Conservation (phyloP, 2,888 invertebrate genomes). For the Acleris sparsana region DNA sequence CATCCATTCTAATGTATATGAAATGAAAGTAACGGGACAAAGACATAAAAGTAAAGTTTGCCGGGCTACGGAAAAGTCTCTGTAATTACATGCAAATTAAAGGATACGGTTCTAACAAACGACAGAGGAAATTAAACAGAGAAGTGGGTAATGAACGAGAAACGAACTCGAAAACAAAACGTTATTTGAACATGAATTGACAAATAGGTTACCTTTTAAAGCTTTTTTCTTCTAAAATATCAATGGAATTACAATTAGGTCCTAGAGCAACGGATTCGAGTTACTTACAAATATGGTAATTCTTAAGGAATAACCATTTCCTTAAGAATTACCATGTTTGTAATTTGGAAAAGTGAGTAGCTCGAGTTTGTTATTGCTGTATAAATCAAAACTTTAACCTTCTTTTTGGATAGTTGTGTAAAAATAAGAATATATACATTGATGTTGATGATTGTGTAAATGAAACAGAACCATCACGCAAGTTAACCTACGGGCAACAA, state of each 20-base stretch:
- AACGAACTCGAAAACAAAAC: constrained; percentile 40
- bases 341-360: no score
- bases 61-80: constrained; percentile 44
- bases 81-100: constrained; percentile 63
- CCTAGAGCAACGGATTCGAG: not conserved
- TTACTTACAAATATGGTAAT: no score
- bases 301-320: no score
- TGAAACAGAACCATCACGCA: no score
- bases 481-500: no score
- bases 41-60: constrained; percentile 41
- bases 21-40: constrained; percentile 33
- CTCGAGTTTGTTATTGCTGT: no score
- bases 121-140: constrained; percentile 43
- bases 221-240: constrained; percentile 18
- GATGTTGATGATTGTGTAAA: no score
- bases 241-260: constrained; percentile 3
- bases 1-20: constrained; percentile 31
- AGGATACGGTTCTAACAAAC: constrained; percentile 46
- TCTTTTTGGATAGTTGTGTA: no score
- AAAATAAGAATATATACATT: no score
- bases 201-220: constrained; percentile 23
- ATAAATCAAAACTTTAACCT: no score
- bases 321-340: no score
- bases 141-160: constrained; percentile 44
- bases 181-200: constrained; percentile 36